phyloP scores from a whole-genome alignment of 2,113 vertebrate genomes.

The Anthoscopus minutus region DNA sequence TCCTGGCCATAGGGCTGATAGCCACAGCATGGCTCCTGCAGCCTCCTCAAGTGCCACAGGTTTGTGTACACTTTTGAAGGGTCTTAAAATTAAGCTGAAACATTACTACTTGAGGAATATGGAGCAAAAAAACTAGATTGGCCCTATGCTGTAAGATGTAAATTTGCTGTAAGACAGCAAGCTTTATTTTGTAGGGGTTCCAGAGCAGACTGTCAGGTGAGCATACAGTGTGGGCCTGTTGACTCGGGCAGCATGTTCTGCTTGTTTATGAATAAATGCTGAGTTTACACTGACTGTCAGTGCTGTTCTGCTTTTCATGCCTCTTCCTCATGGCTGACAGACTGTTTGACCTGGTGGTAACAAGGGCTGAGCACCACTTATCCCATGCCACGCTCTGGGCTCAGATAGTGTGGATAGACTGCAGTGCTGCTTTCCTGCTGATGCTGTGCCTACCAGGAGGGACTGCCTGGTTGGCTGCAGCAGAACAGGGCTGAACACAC shows the following conservation, averaged over 20 bases:
- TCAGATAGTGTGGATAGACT: not conserved
- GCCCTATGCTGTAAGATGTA: not conserved
- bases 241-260: not conserved
- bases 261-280: not conserved
- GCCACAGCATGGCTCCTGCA: not conserved
- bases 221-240: not conserved
- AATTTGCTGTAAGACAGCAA: not conserved
- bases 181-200: not conserved
- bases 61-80: not conserved
- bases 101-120: not conserved
- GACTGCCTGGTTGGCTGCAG: not conserved
- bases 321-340: not conserved
- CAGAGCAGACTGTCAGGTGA: not conserved
- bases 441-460: not conserved
- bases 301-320: not conserved
- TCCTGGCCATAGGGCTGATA: fast-evolving
- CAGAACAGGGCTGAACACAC: not conserved
- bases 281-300: not conserved
- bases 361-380: not conserved
- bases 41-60: not conserved
- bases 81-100: not conserved
- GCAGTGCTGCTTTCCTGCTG: not conserved
- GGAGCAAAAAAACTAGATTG: not conserved
- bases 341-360: not conserved
- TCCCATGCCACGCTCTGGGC: fast-evolving